Conservation (phyloP, 2,113 vertebrate genomes). For the Pantherophis guttatus region DNA sequence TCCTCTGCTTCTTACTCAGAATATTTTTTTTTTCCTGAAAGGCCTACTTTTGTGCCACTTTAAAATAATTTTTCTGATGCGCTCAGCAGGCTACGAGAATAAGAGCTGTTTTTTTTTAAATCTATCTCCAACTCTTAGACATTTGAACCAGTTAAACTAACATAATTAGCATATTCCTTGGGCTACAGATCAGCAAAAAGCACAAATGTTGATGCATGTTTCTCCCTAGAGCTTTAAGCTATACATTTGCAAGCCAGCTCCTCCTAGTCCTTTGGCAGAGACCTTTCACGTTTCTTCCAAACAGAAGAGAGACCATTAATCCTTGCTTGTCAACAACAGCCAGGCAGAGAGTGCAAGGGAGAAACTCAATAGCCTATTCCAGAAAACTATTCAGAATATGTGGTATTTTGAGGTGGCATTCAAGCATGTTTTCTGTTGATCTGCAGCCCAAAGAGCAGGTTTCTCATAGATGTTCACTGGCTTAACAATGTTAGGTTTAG, state of each 20-base stretch:
- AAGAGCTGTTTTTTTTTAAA: not conserved
- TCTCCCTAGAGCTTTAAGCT: slow-evolving; percentile 8
- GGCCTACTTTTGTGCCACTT: not conserved
- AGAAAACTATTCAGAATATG: slow-evolving; percentile 3
- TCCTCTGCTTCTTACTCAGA: not conserved
- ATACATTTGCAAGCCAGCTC: slow-evolving; percentile 5
- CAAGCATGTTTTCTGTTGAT: not conserved
- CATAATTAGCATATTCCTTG: not conserved
- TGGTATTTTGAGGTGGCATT: not conserved
- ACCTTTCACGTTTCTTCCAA: slow-evolving; percentile 34
- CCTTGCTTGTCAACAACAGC: slow-evolving; percentile 4
- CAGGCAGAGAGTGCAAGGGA: not conserved
- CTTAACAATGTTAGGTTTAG: not conserved
- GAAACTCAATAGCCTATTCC: not conserved
- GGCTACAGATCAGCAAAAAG: not conserved
- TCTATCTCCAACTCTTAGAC: not conserved
- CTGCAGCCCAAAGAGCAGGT: not conserved
- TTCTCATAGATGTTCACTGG: not conserved
- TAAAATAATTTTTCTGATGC: not conserved
- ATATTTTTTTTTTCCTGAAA: not conserved
- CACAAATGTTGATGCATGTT: not conserved
- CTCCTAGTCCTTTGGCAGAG: slow-evolving; percentile 8
- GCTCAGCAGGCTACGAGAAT: not conserved
- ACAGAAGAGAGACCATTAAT: slow-evolving; percentile 6
- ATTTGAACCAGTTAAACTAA: not conserved